Conservation (phyloP, 2,888 invertebrate genomes). For the Hypercompe scribonia region DNA sequence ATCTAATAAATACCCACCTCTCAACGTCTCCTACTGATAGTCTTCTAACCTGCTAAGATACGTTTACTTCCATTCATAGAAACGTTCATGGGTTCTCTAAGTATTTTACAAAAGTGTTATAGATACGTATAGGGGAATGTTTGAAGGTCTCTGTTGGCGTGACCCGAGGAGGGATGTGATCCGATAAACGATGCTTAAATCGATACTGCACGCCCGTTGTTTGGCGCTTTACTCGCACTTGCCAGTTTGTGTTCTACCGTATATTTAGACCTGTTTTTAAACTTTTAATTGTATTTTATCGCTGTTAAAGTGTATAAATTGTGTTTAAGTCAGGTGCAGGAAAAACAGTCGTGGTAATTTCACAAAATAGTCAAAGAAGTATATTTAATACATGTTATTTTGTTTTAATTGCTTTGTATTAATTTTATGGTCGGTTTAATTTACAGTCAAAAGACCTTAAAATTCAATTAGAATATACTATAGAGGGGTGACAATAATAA, state of each 20-base stretch:
- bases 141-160: conserved; percentile 27
- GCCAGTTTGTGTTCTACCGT: conserved; percentile 17
- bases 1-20: neutral
- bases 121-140: conserved; percentile 13
- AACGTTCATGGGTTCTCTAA: conserved; percentile 10
- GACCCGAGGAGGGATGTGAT: conserved; percentile 53
- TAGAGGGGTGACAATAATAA: neutral
- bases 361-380: neutral
- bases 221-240: conserved; percentile 29
- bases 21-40: neutral
- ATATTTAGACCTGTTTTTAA: conserved; percentile 5
- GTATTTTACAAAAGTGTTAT: conserved; percentile 19
- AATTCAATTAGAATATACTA: neutral
- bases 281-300: neutral
- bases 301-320: neutral
- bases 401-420: neutral
- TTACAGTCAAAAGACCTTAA: neutral
- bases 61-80: conserved; percentile 7
- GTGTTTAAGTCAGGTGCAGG: neutral
- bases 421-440: neutral
- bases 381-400: neutral
- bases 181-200: conserved; percentile 62
- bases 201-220: conserved; percentile 62
- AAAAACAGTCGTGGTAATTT: neutral
- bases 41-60: conserved; percentile 5